Conservation (phyloP, 2,113 vertebrate genomes). For the Boulengeromyrus knoepffleri region DNA sequence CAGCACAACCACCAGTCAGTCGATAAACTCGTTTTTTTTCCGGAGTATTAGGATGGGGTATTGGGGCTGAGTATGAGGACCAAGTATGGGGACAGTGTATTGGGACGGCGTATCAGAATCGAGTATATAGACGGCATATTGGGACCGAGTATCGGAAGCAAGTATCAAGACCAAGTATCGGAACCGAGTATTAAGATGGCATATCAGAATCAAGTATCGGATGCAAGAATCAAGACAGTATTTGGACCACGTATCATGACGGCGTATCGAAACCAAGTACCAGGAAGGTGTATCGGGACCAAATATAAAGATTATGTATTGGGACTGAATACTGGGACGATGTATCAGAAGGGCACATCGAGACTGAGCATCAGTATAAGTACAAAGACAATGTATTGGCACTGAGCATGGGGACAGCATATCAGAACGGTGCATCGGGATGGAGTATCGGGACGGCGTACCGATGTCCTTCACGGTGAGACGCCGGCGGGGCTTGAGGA, state of each 20-base stretch:
- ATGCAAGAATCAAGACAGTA: neutral
- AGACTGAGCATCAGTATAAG: neutral
- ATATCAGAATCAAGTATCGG: neutral
- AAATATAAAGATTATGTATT: neutral
- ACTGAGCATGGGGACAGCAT: neutral
- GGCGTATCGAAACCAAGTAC: neutral
- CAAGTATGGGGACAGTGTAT: neutral
- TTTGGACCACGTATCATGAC: neutral
- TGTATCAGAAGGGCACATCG: neutral
- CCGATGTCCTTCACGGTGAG: conserved; percentile 94
- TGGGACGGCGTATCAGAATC: neutral
- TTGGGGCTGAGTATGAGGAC: neutral
- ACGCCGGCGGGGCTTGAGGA: conserved; percentile 82
- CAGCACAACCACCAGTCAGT: neutral
- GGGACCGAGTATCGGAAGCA: neutral
- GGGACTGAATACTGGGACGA: neutral
- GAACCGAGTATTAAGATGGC: neutral
- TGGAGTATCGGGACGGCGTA: conserved; percentile 37
- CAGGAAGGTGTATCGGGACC: no score
- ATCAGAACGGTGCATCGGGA: neutral
- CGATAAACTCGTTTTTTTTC: neutral
- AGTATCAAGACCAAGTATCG: neutral
- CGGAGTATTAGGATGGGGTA: neutral
- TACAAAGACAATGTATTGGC: neutral
- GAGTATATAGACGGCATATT: neutral